Percentiles rank a stretch among this genome's conserved stretches.
Conservation (phyloP, 2,797 vertebrate genomes). For the Falco peregrinus region DNA sequence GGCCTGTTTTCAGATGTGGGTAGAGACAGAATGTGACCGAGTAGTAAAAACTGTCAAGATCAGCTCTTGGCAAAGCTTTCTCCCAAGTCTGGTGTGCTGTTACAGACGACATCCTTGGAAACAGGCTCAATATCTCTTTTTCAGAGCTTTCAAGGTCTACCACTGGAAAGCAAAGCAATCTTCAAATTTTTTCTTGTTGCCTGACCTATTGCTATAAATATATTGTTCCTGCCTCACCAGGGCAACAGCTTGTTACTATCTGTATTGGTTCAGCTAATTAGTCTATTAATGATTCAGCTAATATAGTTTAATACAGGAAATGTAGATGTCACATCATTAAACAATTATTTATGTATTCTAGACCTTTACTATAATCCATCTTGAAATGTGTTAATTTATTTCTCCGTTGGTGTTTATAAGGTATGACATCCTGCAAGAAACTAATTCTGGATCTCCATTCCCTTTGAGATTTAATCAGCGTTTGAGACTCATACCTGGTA, state of each 20-base stretch:
- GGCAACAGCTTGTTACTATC: not conserved
- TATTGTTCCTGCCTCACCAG: not conserved
- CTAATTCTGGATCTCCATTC: constrained; percentile 17
- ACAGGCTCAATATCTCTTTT: not conserved
- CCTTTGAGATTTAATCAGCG: constrained; percentile 45
- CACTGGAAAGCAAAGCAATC: not conserved
- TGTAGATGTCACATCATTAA: not conserved
- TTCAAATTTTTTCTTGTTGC: not conserved
- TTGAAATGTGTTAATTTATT: constrained; percentile 42
- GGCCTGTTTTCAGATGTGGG: not conserved
- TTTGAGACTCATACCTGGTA: constrained; percentile 40
- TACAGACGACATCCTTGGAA: not conserved
- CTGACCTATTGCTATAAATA: not conserved
- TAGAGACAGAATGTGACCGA: not conserved
- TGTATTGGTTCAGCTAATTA: constrained; percentile 25
- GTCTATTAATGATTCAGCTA: constrained; percentile 13
- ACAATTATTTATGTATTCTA: constrained; percentile 49
- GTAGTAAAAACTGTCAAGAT: not conserved
- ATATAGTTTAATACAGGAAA: constrained; percentile 14
- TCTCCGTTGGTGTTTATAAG: constrained; percentile 45
- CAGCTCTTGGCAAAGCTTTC: not conserved
- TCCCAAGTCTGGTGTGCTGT: not conserved
- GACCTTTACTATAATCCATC: constrained; percentile 25
- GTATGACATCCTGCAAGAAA: constrained; percentile 41
- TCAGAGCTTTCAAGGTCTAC: not conserved